Evolutionary conservation across 2,888 invertebrate genomes (phyloP).

Genomic region (Drosophila buzzatii): DNA sequence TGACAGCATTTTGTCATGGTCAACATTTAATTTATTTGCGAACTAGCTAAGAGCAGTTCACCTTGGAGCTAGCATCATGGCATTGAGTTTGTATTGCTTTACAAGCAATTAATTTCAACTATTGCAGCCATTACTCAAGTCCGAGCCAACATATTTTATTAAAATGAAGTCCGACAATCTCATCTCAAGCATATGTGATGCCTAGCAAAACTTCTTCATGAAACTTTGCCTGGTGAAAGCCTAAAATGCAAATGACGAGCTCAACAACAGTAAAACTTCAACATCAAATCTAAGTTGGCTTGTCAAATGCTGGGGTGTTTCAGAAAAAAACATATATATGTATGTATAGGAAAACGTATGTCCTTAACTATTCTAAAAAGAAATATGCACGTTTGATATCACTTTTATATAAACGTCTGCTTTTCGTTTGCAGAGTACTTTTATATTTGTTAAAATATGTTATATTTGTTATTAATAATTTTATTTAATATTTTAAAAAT

Average conservation of each 20-base stretch:
- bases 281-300: constrained; percentile 15
- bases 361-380: neutral
- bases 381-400: too few relatives aligned
- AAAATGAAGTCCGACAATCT: constrained; percentile 67
- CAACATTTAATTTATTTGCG: constrained; percentile 70
- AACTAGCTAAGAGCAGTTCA: constrained; percentile 50
- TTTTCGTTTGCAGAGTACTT: too few relatives aligned
- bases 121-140: constrained; percentile 64
- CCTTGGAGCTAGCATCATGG: constrained; percentile 35
- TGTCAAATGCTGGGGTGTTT: constrained; percentile 11
- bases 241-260: constrained; percentile 55
- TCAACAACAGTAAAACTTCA: constrained; percentile 30
- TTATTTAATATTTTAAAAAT: too few relatives aligned
- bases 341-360: too few relatives aligned
- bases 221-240: constrained; percentile 48
- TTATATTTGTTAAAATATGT: too few relatives aligned
- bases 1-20: constrained; percentile 56
- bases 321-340: neutral
- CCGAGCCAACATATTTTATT: constrained; percentile 71
- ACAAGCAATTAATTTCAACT: constrained; percentile 71
- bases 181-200: constrained; percentile 62
- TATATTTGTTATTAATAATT: too few relatives aligned
- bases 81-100: constrained; percentile 52
- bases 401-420: too few relatives aligned
- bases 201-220: constrained; percentile 45